Percentiles rank a stretch among this genome's conserved stretches.
These are phyloP conservation scores for Melanerpes aurifrons DNA, from an alignment of 2,113 vertebrate species.

Conservation along the genomic window DNA sequence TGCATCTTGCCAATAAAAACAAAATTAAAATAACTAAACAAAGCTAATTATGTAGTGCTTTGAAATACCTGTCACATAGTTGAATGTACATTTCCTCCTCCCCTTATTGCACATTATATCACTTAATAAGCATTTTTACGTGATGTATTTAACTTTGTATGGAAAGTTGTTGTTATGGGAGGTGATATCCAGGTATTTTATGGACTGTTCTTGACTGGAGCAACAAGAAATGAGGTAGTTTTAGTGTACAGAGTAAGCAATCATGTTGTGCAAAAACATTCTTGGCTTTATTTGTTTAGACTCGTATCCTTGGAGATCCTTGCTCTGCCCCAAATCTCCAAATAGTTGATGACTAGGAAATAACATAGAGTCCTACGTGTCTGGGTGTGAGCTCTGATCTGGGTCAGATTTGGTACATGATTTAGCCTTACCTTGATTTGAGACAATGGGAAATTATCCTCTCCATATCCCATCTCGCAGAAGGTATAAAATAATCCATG, in stretches of 20 bases:
- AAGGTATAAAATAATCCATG: neutral
- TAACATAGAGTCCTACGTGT: neutral
- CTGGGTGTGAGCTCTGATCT: neutral
- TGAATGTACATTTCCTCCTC: slow-evolving; percentile 31
- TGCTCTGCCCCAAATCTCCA: neutral
- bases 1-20: slow-evolving; percentile 68
- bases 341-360: neutral
- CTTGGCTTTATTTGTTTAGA: neutral
- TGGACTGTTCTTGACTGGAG: neutral
- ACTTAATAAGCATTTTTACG: neutral
- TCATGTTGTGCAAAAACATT: neutral
- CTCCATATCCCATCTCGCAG: neutral
- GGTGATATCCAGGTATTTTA: neutral
- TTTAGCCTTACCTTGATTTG: neutral
- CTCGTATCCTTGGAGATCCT: neutral
- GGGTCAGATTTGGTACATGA: neutral
- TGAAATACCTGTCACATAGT: slow-evolving; percentile 58
- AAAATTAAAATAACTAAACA: slow-evolving; percentile 74
- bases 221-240: neutral
- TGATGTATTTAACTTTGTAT: neutral
- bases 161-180: neutral
- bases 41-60: slow-evolving; percentile 63
- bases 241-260: neutral
- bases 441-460: neutral
- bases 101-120: neutral